These are phyloP conservation scores for Lepilemur ruficaudatus DNA, from an alignment of 2,797 vertebrate genomes.

Conservation along the genomic window DNA sequence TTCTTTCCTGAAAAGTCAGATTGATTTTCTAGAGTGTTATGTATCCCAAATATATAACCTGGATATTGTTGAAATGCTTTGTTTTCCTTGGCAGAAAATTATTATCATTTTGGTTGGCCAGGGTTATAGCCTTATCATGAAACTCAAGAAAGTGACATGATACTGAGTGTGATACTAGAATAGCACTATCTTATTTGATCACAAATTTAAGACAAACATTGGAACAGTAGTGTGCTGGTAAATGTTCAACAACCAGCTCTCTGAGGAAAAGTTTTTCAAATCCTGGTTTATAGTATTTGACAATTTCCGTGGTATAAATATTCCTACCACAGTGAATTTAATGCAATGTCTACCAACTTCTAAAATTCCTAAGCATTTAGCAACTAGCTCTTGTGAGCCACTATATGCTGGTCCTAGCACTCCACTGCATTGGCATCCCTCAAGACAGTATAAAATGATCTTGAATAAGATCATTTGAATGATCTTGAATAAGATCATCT, in stretches of 20 bases:
- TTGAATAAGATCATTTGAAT: neutral
- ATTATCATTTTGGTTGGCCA: neutral
- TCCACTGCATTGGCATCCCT: accelerated
- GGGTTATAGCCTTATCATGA: neutral
- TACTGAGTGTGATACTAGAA: neutral
- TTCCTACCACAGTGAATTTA: neutral
- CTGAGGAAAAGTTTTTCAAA: neutral
- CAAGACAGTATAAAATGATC: neutral
- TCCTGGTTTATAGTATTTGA: neutral
- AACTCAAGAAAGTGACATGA: neutral
- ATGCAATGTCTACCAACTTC: neutral
- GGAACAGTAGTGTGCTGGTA: neutral
- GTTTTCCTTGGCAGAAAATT: neutral
- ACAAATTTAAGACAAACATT: neutral
- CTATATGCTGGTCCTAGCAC: neutral
- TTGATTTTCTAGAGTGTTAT: neutral
- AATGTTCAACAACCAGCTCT: neutral
- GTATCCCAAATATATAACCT: neutral
- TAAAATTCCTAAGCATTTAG: neutral
- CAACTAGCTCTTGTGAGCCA: neutral
- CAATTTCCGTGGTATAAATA: neutral
- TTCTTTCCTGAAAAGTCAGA: neutral
- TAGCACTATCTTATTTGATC: neutral
- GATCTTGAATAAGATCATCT: neutral
- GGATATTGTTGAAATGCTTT: neutral